Evolutionary conservation across 2,113 vertebrate genomes (phyloP).

Genomic region (Leucosticte australis): DNA sequence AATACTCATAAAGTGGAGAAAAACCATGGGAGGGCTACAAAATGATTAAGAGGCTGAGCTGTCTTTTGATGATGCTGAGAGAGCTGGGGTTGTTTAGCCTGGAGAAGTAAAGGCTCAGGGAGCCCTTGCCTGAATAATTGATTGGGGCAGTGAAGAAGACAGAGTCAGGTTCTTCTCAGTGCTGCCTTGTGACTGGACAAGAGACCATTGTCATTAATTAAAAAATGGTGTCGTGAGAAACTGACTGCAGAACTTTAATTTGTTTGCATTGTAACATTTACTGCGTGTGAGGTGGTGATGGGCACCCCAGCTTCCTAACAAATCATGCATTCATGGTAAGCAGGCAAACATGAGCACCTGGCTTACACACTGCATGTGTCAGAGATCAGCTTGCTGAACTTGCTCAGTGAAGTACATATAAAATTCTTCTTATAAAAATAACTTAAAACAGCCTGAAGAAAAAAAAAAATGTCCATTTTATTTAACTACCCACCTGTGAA

Average conservation of each 20-base stretch:
- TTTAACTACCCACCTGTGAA: slow-evolving; percentile 41
- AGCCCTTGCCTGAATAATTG: neutral
- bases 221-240: neutral
- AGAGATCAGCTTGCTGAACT: neutral
- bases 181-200: neutral
- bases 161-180: neutral
- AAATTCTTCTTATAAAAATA: slow-evolving; percentile 35
- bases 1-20: neutral
- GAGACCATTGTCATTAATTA: accelerated
- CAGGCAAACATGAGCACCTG: neutral
- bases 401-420: neutral
- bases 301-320: neutral
- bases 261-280: neutral
- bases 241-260: neutral
- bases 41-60: neutral
- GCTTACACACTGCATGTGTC: neutral
- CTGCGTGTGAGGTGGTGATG: neutral
- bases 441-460: neutral
- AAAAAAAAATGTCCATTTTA: slow-evolving; percentile 16
- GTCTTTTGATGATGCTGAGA: neutral
- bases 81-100: neutral
- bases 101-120: neutral
- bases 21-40: neutral
- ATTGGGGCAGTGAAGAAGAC: neutral
- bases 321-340: neutral